These are phyloP conservation scores for Trachops cirrhosus DNA, from an alignment of 2,797 vertebrate species.

Conservation along the genomic window DNA sequence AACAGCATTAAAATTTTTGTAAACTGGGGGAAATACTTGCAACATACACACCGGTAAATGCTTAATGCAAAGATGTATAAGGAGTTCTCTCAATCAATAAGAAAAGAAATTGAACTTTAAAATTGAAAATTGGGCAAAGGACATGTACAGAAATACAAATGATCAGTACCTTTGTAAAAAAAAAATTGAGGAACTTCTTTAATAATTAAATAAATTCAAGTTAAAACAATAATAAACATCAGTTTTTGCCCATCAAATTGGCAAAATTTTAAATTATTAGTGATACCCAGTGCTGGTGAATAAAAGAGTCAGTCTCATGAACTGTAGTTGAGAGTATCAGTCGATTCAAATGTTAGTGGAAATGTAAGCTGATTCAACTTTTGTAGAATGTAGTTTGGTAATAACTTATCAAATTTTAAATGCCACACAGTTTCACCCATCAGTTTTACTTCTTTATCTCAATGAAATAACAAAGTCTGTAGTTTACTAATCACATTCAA, in stretches of 20 bases:
- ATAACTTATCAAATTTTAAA: neutral
- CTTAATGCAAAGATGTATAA: neutral
- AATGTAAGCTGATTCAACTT: neutral
- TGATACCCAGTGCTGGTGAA: neutral
- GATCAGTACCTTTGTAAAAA: neutral
- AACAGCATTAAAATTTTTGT: neutral
- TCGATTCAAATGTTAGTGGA: neutral
- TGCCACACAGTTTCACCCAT: neutral
- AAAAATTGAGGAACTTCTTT: neutral
- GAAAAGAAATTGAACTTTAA: neutral
- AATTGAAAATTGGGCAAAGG: neutral
- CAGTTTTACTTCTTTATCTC: neutral
- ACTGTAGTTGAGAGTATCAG: neutral
- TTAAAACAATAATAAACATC: neutral
- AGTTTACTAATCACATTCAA: neutral
- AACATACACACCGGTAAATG: neutral
- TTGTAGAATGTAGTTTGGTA: neutral
- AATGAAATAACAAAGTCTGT: neutral
- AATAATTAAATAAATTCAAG: neutral
- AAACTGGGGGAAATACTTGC: neutral
- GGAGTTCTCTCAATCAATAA: neutral
- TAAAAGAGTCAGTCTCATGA: neutral
- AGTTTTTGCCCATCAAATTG: neutral
- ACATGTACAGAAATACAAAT: neutral
- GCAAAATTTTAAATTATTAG: neutral